These are phyloP conservation scores for Seriola quinqueradiata DNA, from an alignment of 2,113 vertebrate genomes.

Conservation along the genomic window DNA sequence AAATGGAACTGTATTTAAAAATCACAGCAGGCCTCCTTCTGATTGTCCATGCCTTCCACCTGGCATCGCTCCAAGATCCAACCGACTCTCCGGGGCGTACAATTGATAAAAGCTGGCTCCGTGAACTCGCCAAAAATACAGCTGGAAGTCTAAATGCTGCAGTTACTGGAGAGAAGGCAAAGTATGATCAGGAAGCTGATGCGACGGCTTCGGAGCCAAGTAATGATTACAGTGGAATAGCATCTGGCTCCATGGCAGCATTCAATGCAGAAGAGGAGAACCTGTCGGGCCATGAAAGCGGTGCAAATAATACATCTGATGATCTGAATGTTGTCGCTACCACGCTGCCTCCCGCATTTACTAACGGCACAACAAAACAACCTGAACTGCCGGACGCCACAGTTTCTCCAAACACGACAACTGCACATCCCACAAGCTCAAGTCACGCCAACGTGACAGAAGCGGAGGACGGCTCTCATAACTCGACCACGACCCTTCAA, in stretches of 20 bases:
- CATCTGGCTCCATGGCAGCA: conserved; percentile 13
- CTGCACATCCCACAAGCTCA: neutral
- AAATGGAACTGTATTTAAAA: conserved; percentile 69
- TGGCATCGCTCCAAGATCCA: conserved; percentile 43
- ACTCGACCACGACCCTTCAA: neutral
- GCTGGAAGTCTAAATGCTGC: neutral
- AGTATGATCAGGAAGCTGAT: neutral
- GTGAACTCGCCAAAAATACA: neutral
- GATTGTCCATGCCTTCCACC: conserved; percentile 63
- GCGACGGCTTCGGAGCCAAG: neutral
- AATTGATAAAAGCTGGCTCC: conserved; percentile 62
- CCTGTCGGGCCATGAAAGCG: neutral
- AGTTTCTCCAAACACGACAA: neutral
- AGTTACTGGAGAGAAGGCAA: neutral
- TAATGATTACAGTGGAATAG: neutral
- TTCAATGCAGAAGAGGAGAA: conserved; percentile 14
- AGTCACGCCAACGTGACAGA: conserved; percentile 41
- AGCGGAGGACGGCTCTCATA: neutral
- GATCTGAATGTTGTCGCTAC: neutral
- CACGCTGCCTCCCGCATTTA: neutral
- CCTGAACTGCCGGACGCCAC: neutral
- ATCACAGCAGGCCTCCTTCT: conserved; percentile 63
- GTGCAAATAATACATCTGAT: neutral
- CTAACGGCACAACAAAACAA: neutral
- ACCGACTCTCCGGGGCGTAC: conserved; percentile 47